Evolutionary conservation across 2,113 vertebrate species (phyloP).

Genomic region (Euleptes europaea): DNA sequence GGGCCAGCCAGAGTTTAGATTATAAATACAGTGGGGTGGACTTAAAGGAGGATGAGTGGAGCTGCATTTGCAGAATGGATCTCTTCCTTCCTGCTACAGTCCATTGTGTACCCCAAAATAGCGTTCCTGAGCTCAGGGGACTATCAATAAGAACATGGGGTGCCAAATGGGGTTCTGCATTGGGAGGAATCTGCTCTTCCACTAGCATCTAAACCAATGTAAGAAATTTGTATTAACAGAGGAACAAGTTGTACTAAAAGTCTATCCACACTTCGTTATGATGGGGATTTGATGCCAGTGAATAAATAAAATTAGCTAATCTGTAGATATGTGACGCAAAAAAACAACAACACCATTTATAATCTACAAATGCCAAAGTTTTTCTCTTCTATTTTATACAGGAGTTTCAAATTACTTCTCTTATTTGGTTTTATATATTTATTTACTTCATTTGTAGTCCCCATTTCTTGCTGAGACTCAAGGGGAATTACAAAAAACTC

Average conservation of each 20-base stretch:
- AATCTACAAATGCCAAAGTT: background rate
- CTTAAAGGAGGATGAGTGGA: too few species aligned
- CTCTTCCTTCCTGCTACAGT: too few species aligned
- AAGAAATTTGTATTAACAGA: background rate
- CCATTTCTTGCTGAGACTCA: too few species aligned
- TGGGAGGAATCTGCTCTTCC: too few species aligned
- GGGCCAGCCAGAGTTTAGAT: background rate
- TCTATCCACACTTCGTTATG: background rate
- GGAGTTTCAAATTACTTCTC: background rate
- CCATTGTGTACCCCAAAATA: too few species aligned
- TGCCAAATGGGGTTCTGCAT: too few species aligned
- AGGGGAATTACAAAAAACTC: too few species aligned
- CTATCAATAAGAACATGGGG: too few species aligned
- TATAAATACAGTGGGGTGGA: too few species aligned
- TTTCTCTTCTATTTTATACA: background rate
- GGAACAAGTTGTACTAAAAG: background rate
- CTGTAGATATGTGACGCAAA: background rate
- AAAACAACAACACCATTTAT: background rate
- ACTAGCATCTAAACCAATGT: background rate
- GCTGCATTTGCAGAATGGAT: too few species aligned
- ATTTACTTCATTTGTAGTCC: background rate
- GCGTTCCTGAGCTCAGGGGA: too few species aligned
- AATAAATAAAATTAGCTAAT: background rate
- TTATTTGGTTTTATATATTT: background rate
- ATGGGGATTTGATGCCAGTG: background rate